Percentiles rank a stretch among this genome's conserved stretches.
Evolutionary conservation across 2,113 vertebrate genomes (phyloP).

Genomic region (Tautogolabrus adspersus): DNA sequence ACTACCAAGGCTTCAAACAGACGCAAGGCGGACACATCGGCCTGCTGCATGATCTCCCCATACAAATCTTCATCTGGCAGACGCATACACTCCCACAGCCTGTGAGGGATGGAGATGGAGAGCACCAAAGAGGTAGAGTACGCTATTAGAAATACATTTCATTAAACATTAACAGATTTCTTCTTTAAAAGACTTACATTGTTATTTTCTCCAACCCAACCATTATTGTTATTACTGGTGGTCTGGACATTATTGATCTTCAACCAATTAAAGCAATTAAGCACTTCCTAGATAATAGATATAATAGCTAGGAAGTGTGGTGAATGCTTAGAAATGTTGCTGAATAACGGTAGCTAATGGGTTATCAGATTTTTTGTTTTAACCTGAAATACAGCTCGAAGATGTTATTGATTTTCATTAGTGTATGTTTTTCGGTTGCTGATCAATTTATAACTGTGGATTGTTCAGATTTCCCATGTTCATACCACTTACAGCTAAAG

Average conservation of each 20-base stretch:
- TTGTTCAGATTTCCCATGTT: too few species aligned
- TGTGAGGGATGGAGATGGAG: constrained; percentile 48
- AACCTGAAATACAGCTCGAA: too few species aligned
- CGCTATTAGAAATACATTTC: not conserved
- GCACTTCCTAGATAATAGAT: too few species aligned
- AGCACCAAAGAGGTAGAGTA: not conserved
- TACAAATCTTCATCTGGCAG: constrained; percentile 11
- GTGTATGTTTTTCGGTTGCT: too few species aligned
- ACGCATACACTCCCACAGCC: constrained; percentile 83
- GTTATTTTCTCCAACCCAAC: not conserved
- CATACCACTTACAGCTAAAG: too few species aligned
- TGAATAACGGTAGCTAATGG: too few species aligned
- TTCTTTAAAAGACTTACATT: not conserved
- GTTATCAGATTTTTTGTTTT: too few species aligned
- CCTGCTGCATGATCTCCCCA: constrained; percentile 80
- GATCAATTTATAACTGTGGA: too few species aligned
- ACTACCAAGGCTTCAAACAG: constrained; percentile 88
- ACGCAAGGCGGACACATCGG: constrained; percentile 82
- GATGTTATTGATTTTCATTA: too few species aligned
- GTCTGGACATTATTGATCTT: not conserved
- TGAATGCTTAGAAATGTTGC: too few species aligned
- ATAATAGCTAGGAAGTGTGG: too few species aligned
- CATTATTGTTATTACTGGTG: not conserved
- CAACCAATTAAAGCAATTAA: not conserved
- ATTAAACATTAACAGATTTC: not conserved